phyloP scores from a whole-genome alignment of 2,888 invertebrate genomes.

The Ormyrus nitidulus region DNA sequence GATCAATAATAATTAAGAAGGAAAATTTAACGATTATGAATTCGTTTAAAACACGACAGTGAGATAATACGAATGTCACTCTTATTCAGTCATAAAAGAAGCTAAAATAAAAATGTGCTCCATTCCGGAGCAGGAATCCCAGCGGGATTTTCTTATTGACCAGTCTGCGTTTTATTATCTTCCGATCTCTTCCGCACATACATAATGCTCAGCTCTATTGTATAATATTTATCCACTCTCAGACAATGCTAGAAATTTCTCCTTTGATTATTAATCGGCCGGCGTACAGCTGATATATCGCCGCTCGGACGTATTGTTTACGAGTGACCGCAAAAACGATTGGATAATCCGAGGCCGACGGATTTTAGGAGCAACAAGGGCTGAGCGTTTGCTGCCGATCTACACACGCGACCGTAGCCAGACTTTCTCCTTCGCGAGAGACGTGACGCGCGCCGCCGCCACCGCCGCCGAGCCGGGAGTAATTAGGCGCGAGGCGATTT shows the following conservation, averaged over 20 bases:
- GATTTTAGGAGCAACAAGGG: constrained; percentile 22
- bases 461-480: background rate
- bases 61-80: too few relatives aligned
- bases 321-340: constrained; percentile 21
- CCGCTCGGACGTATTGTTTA: constrained; percentile 15
- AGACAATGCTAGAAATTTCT: background rate
- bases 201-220: constrained; percentile 7
- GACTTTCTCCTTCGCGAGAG: constrained; percentile 22
- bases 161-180: background rate
- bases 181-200: background rate
- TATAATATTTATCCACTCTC: background rate
- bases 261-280: constrained; percentile 17
- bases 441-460: background rate
- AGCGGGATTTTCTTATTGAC: too few relatives aligned
- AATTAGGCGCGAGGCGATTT: constrained; percentile 15
- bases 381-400: background rate
- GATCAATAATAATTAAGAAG: too few relatives aligned
- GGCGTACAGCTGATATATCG: background rate
- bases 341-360: constrained; percentile 22
- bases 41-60: too few relatives aligned
- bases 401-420: background rate
- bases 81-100: too few relatives aligned
- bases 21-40: too few relatives aligned
- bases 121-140: too few relatives aligned
- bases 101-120: too few relatives aligned